A percentile compares a stretch with the other conserved stretches of the same genome.
These are phyloP conservation scores for Zelostemma sp. DNA, from an alignment of 1,140 invertebrate species.

Conservation along the genomic window DNA sequence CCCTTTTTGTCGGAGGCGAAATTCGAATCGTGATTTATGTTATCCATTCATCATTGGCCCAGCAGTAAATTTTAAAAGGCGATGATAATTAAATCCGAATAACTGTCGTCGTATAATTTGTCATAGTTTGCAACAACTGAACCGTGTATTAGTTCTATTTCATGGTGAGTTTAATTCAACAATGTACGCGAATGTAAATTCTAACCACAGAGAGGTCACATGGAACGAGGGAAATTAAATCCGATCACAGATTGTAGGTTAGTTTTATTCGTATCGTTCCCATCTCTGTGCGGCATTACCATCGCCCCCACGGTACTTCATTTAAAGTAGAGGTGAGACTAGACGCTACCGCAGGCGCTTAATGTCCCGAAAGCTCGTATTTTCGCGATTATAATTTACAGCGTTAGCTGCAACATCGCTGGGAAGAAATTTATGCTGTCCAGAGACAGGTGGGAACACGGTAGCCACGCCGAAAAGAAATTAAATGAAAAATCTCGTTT, in stretches of 20 bases:
- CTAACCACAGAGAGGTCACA: conserved; percentile 13
- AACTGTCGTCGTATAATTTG: no score
- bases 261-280: conserved; percentile 41
- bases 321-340: conserved; percentile 44
- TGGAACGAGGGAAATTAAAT: conserved; percentile 52
- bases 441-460: conserved; percentile 13
- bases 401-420: conserved; percentile 17
- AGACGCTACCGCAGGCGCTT: conserved; percentile 39
- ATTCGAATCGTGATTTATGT: no score
- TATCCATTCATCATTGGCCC: no score
- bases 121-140: no score
- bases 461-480: conserved; percentile 22
- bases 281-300: conserved; percentile 49
- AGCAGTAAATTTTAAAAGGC: no score
- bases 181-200: conserved; percentile 8
- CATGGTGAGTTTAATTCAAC: conserved; percentile 1
- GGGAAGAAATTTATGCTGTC: conserved; percentile 35
- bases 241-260: conserved; percentile 59
- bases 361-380: conserved; percentile 62
- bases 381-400: conserved; percentile 61
- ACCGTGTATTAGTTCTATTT: no score
- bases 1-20: no score
- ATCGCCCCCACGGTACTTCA: conserved; percentile 43
- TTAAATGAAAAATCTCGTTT: conserved; percentile 43
- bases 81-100: no score